Base-by-base conservation (phyloP, 2,113 vertebrate genomes). In the Pavo muticus region DNA sequence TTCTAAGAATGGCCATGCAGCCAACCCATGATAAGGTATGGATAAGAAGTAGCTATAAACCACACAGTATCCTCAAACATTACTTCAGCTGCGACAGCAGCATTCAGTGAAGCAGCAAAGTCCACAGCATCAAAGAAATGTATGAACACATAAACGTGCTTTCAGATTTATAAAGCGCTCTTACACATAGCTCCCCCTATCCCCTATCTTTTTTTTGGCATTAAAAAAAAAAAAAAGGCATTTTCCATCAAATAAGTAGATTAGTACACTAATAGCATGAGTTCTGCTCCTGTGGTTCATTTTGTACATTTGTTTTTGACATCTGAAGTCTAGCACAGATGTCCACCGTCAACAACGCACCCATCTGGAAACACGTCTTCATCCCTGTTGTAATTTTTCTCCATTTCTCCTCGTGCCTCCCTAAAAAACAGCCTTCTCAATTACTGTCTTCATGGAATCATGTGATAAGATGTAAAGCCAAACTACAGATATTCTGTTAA, bases 151-250 rank as follows among this genome's bases (percentile, higher is more conserved):
- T 10, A 84, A 70, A 29, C 10, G 16, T 74, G 60, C 57, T 92
- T 92, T 59, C 60, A 93, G 56, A 50, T 74, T 81, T 90, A 75
- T 69, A 32, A 77, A 93, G 4, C 77, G 45, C 45, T 84, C 60
- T 77, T 50, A 21, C 76, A 68, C 42, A 70, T 7, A 71, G 42
- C 19, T 42, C 4, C 5, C 60, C 23, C 10, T 37, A 15, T 10
- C 14, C 23, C 21, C 37, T 5, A 27, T 8, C 39, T 2, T 18
- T 37, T 56, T 54, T 9, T 11, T 64, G 45, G 45, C 45, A 20
- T 61, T 21, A 2, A 35, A n/a, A 59, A n/a, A 59, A 14, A 23
- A 24, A 14, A 23, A 24, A 61, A 74, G 30, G 20, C 45, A 8
- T 59, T 5, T 75, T 82, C 27, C 24, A 29, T 40, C 45, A 85